Base-by-base conservation (phyloP, 2,113 vertebrate species). In the Loxodonta africana region DNA sequence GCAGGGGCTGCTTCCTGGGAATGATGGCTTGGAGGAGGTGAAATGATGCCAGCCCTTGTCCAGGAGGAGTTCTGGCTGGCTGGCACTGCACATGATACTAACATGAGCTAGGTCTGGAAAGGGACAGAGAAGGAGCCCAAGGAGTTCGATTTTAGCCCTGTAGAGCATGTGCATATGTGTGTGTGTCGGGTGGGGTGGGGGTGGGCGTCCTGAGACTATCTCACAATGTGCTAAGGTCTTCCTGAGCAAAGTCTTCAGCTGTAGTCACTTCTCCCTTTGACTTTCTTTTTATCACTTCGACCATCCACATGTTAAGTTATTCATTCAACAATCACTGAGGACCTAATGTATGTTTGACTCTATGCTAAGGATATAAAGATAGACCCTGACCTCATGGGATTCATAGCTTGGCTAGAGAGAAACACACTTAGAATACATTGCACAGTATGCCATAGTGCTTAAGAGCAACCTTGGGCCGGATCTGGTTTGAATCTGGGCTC, bases 1-100 rank as follows among this genome's bases (percentile, higher is more conserved):
- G 83, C 7, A 95, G n/a, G 81, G 41, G 69, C 20, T 63, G 63
- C 3, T 71, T 37, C 51, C 60, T 44, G 26, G 94, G 97, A 89
- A 96, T 41, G 7, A 92, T 33, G 37, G 6, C 87, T 83, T 94
- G 92, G 51, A 53, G 67, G 97, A 95, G 5, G 9, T 51, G 33
- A 63, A 86, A 28, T 60, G 83, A 74, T 3, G 76, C 0, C 23
- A 25, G 21, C 18, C 25, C 25, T 82, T 30, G 11, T 83, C 44
- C 41, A 46, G 76, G 30, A 84, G 33, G 63, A 48, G 82, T 18
- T 76, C 57, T 18, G 41, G 41, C 26, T 65, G 41, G 18, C 30
- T 88, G 87, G 77, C 85, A 46, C 21, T 20, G 69, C 12, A 25
- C 51, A 18, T 1, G 53, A 81, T 48, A 71, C 17, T n/a, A 85